A percentile compares a stretch with the other conserved stretches of the same genome.
These are phyloP conservation scores for Myopa tessellatipennis DNA, from an alignment of 2,888 invertebrate species.

Conservation along the genomic window DNA sequence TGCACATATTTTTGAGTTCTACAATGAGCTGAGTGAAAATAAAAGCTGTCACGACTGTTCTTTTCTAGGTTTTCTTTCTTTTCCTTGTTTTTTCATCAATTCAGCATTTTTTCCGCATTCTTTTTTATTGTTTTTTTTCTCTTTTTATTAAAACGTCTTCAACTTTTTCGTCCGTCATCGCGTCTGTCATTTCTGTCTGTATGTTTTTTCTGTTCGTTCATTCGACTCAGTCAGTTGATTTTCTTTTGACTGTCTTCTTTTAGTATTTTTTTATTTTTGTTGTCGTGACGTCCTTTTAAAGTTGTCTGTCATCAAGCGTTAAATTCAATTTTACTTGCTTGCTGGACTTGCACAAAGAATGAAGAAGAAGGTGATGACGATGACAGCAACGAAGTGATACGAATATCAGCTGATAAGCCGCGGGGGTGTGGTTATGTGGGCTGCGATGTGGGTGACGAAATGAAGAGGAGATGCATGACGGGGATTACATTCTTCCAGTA, in stretches of 20 bases:
- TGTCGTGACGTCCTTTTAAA: constrained; percentile 27
- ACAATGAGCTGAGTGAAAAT: no score
- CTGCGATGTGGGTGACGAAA: no score
- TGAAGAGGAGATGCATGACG: no score
- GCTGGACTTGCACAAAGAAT: constrained; percentile 22
- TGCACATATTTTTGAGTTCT: no score
- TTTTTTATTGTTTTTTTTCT: no score
- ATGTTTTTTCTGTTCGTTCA: neutral
- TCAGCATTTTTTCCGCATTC: no score
- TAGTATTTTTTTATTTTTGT: neutral
- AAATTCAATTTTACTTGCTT: constrained; percentile 27
- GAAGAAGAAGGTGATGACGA: neutral
- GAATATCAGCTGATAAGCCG: neutral
- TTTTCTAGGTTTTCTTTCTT: no score
- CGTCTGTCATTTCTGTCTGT: constrained; percentile 21
- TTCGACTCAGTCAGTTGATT: neutral
- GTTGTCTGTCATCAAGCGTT: constrained; percentile 23
- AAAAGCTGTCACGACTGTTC: no score
- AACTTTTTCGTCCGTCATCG: neutral
- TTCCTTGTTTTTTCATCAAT: no score
- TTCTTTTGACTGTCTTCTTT: neutral
- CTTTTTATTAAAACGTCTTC: neutral
- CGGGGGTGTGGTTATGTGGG: neutral
- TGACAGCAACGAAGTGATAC: neutral
- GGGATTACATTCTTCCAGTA: no score